A percentile compares a stretch with the other conserved stretches of the same genome.
Evolutionary conservation across 2,797 vertebrate genomes (phyloP).

Genomic region (Anisognathus igniventris): DNA sequence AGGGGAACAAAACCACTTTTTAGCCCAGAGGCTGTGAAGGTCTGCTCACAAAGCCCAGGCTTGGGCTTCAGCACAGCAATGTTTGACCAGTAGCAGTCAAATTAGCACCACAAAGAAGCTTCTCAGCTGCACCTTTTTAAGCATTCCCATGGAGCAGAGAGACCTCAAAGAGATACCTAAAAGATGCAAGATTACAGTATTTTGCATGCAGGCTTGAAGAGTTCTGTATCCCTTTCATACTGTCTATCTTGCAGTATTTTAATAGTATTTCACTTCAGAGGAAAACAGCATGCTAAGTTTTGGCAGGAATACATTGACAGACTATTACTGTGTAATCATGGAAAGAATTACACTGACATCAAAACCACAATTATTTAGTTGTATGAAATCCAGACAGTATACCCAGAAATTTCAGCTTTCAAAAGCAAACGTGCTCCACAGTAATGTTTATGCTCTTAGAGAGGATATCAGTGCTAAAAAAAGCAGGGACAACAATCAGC

Average conservation of each 20-base stretch:
- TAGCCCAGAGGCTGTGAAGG: neutral
- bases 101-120: neutral
- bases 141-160: neutral
- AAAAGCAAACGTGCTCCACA: neutral
- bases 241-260: neutral
- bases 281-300: neutral
- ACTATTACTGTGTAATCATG: neutral
- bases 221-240: neutral
- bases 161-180: neutral
- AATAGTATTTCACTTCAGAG: neutral
- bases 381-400: neutral
- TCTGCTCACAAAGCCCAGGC: neutral
- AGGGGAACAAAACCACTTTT: neutral
- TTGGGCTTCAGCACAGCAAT: neutral
- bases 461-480: neutral
- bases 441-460: neutral
- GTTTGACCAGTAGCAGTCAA: neutral
- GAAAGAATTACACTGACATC: neutral
- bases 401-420: neutral
- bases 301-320: neutral
- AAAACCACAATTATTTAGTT: slow-evolving; percentile 19
- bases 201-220: neutral
- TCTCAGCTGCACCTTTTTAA: neutral
- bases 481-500: neutral
- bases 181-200: neutral